A percentile compares a stretch with the other conserved stretches of the same genome.
phyloP scores from a whole-genome alignment of 2,113 vertebrate species.

The Campylomormyrus tamandua region DNA sequence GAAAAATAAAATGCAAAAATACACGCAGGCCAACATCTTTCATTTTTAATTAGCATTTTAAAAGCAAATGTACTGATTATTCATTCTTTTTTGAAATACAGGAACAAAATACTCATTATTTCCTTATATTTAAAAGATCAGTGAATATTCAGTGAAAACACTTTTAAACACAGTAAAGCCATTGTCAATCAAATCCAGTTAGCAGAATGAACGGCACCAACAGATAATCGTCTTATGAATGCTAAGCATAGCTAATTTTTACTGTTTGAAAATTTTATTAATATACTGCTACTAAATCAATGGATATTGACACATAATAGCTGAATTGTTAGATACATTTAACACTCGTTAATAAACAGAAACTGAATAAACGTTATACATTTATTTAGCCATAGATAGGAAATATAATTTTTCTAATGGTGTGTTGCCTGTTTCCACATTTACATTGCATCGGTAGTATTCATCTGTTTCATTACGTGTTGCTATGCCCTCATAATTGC shows the following conservation, averaged over 20 bases:
- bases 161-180: not conserved
- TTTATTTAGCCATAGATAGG: constrained; percentile 2
- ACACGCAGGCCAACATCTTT: not conserved
- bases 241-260: not conserved
- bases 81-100: not conserved
- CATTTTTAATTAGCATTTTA: constrained; percentile 1
- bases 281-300: not conserved
- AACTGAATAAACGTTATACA: not conserved
- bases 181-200: not conserved
- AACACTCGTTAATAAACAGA: not conserved
- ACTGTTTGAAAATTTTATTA: not conserved
- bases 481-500: not conserved
- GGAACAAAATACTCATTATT: not conserved
- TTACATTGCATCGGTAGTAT: no score
- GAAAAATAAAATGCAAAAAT: not conserved
- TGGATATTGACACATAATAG: not conserved
- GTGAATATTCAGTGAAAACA: not conserved
- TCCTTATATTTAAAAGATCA: not conserved
- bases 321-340: not conserved
- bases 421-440: not conserved
- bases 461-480: not conserved
- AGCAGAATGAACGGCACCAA: not conserved
- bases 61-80: not conserved
- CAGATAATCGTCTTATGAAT: not conserved
- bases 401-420: not conserved